Evolutionary conservation across 2,888 invertebrate species (phyloP), one percentile per base, ranked within the genome.

Genomic region (Cactoblastis cactorum): DNA sequence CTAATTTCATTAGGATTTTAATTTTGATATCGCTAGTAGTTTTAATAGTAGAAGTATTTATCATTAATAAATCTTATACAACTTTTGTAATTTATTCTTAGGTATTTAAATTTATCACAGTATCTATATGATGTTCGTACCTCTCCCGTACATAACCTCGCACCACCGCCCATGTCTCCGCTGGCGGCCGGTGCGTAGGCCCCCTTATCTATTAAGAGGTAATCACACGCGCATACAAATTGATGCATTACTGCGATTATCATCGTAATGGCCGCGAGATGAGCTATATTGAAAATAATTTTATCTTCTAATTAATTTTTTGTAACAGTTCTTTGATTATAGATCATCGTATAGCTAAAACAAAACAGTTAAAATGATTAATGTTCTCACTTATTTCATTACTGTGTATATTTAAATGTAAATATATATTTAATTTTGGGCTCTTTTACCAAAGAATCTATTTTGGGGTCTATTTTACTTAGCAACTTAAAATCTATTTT

Each of bases 191-290:
- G 65, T 59, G 75, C 65, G 71, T 70, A 64, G 74, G 75, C 61
- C 65, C 66, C 69, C 66, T 71, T 78, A 76, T 78, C 78, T 74
- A 65, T 70, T 66, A 68, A 55, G 74, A 61, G 62, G 67, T 59
- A 74, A 70, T 74, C 83, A 75, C 78, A 75, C 75, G 74, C 76
- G 83, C 83, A 83, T 83, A 83, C 80, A 78, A 80, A 84, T 83
- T 71, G 82, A 72, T 67, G 69, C 71, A 83, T 82, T 84, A 81
- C 60, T 59, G 47, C 69, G 77, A 82, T 80, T 72, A 71, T 67
- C 64, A 79, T 80, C 80, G 78, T 70, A 77, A 80, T 76, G 64
- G 75, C 69, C 71, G 67, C 74, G 38, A 43, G 28, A 83, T 81
- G 74, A 81, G 80, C 73, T 74, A 66, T 82, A 77, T 77, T 72